Percentiles rank a stretch among this genome's conserved stretches.
Evolutionary conservation across 2,113 vertebrate genomes (phyloP).

Genomic region (Morphnarchus princeps): DNA sequence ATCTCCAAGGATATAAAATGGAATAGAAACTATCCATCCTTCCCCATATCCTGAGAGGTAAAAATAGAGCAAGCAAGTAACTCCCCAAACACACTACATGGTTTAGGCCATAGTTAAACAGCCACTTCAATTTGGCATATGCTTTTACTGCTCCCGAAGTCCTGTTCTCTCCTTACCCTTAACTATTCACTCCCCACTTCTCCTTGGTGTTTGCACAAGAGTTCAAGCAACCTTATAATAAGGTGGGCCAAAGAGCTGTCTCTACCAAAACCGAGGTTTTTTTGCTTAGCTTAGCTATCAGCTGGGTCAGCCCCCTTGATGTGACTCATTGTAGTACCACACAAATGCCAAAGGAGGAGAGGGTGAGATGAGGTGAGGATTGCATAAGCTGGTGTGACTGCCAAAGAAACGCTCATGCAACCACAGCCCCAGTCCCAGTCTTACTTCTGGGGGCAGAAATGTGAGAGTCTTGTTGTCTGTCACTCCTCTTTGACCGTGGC

Average conservation of each 20-base stretch:
- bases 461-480: neutral
- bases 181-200: neutral
- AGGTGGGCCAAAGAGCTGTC: neutral
- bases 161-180: neutral
- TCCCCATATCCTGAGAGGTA: neutral
- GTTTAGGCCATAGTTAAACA: neutral
- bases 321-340: constrained; percentile 40
- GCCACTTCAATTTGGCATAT: neutral
- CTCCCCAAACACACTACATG: neutral
- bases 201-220: neutral
- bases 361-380: constrained; percentile 61
- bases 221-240: neutral
- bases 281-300: neutral
- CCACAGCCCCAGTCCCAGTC: neutral
- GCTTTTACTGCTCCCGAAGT: neutral
- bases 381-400: constrained; percentile 39
- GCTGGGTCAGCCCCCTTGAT: neutral
- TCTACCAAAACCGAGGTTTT: neutral
- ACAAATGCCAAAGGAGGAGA: constrained; percentile 15
- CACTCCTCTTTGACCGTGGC: neutral
- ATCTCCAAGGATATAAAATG: neutral
- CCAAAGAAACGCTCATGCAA: constrained; percentile 34
- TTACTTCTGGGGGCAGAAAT: constrained; percentile 9
- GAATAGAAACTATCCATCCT: neutral
- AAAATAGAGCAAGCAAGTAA: neutral